Conservation (phyloP, 2,113 vertebrate species). For the Grammomys dolichurus region DNA sequence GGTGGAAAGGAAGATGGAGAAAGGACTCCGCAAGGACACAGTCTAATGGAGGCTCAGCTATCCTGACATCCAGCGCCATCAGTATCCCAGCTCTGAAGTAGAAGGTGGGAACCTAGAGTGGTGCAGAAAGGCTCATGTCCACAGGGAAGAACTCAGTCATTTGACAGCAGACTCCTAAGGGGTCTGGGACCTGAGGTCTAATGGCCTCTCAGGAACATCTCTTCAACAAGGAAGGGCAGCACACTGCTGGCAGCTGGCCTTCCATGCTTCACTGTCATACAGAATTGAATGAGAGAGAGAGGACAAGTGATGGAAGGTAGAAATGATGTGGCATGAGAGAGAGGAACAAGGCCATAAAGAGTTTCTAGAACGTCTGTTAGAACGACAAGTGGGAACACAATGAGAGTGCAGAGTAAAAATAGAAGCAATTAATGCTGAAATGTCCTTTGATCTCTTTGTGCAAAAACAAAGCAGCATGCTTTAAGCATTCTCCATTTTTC, state of each 20-base stretch:
- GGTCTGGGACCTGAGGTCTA: background rate
- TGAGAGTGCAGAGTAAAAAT: conserved; percentile 40
- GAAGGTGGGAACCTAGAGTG: background rate
- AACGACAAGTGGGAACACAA: conserved; percentile 12
- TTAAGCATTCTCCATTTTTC: conserved; percentile 29
- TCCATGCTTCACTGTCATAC: background rate
- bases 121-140: rapidly evolving
- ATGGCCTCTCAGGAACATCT: background rate
- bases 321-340: background rate
- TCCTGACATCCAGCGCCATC: background rate
- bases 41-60: background rate
- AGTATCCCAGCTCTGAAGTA: background rate
- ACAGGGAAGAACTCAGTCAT: background rate
- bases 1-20: background rate
- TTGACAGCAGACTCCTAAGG: background rate
- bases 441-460: conserved; percentile 47
- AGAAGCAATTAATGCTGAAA: conserved; percentile 66
- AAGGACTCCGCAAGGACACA: background rate
- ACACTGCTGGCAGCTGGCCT: background rate
- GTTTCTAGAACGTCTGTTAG: conserved; percentile 41
- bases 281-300: background rate
- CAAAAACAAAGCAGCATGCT: conserved; percentile 41
- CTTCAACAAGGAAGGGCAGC: background rate
- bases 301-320: background rate
- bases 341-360: background rate